These are phyloP conservation scores for Elgaria multicarinata DNA, from an alignment of 2,113 vertebrate genomes.

Conservation along the genomic window DNA sequence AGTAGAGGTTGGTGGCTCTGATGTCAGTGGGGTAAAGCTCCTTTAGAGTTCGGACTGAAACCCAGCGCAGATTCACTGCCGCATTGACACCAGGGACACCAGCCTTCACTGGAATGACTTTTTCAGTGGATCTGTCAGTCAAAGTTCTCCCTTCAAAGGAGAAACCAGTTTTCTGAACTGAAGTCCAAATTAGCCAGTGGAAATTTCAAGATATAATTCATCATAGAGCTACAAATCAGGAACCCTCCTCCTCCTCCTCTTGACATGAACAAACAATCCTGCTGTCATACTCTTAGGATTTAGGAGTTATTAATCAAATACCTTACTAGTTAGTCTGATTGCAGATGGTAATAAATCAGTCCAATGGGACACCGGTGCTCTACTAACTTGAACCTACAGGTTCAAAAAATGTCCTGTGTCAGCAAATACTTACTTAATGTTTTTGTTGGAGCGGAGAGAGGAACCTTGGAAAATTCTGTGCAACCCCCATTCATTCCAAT, in stretches of 20 bases:
- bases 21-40: too few relatives aligned
- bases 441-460: not conserved
- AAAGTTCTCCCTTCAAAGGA: too few relatives aligned
- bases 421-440: not conserved
- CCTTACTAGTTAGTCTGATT: not conserved
- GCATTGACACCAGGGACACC: too few relatives aligned
- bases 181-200: not conserved
- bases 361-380: not conserved
- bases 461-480: not conserved
- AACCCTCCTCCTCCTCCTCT: not conserved
- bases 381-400: not conserved
- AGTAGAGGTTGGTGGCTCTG: too few relatives aligned
- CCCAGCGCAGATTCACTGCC: too few relatives aligned
- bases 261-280: not conserved
- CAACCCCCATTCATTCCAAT: not conserved
- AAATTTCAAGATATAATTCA: not conserved
- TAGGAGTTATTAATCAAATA: not conserved
- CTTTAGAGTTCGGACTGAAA: too few relatives aligned
- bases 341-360: not conserved
- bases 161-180: not conserved
- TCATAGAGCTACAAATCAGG: not conserved
- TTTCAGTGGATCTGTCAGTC: too few relatives aligned
- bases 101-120: too few relatives aligned
- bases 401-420: not conserved
- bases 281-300: not conserved